Base-by-base conservation (phyloP, 2,113 vertebrate genomes). In the Camelus dromedarius region DNA sequence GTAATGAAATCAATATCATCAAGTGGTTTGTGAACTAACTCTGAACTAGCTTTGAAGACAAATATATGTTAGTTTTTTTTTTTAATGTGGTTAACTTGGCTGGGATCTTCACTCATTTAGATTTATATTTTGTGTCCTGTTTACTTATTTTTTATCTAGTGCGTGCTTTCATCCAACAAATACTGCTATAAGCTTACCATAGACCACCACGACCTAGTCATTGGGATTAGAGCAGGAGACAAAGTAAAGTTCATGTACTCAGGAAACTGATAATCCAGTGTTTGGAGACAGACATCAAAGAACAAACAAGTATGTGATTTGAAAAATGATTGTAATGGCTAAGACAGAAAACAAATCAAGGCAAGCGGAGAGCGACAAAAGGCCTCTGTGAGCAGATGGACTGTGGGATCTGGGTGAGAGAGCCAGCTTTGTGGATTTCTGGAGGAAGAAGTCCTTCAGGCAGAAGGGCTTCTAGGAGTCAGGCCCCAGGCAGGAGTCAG, bases 301-400 rank as follows among this genome's bases (percentile, higher is more conserved):
- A 46, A 58, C 28, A 35, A 81, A 50, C 11, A 80, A 85, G 69
- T 32, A 38, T 1, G 4, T 24, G 22, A 93, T 86, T 85, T 80
- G 38, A 75, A 95, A 96, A 79, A 79, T 24, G 19, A 13, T 52
- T 85, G 35, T 79, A 81, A 89, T 72, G 85, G 19, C 14, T 83
- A 32, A 73, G 38, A 81, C 42, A 16, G 19, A 76, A 87, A 75
- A 26, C 8, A 66, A 75, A 80, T 62, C 2, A 8, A 48, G 11
- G 32, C 35, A 83, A 84, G 12, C 46, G 54, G 16, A 52, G 6
- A 72, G 32, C 77, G 77, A 20, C 8, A 75, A 82, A 62, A 32
- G 30, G 56, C 13, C 48, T 72, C n/a, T 84, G 20, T 80, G 62
- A 73, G 62, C 20, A 35, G 48, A n/a, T 38, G 73, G 26, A 42